These are phyloP conservation scores for Meloidogyne hapla DNA, from an alignment of 1,140 invertebrate species.

Conservation along the genomic window DNA sequence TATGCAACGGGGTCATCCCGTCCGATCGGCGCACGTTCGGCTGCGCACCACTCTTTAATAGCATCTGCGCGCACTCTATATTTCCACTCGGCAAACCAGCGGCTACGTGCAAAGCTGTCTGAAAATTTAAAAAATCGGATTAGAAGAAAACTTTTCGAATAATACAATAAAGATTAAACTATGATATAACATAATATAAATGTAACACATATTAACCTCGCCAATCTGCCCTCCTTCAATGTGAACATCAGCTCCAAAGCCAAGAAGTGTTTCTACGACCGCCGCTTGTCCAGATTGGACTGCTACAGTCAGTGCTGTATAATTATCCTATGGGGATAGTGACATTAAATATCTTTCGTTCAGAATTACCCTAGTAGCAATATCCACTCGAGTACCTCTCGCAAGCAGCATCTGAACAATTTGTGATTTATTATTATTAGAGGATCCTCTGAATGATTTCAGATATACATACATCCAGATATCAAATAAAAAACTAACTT, in stretches of 20 bases:
- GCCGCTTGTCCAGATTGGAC: constrained; percentile 90
- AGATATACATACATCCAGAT: too few relatives aligned
- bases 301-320: constrained; percentile 96
- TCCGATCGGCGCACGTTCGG: constrained; percentile 75
- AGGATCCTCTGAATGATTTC: too few relatives aligned
- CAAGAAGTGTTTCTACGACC: constrained; percentile 91
- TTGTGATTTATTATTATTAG: too few relatives aligned
- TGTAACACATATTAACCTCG: constrained; percentile 31
- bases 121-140: too few relatives aligned
- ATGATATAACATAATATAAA: too few relatives aligned
- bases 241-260: constrained; percentile 93
- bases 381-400: constrained; percentile 92
- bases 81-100: constrained; percentile 77
- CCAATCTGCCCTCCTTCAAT: constrained; percentile 71
- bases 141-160: too few relatives aligned
- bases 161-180: too few relatives aligned
- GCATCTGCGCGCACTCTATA: constrained; percentile 91
- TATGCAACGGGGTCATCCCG: constrained; percentile 68
- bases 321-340: constrained; percentile 78
- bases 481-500: constrained; percentile 63
- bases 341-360: constrained; percentile 67
- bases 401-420: constrained; percentile 75
- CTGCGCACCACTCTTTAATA: constrained; percentile 92
- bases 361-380: constrained; percentile 79
- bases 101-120: constrained; percentile 89